phyloP scores from a whole-genome alignment of 1,140 invertebrate species.

The Meloidogyne floridensis region DNA sequence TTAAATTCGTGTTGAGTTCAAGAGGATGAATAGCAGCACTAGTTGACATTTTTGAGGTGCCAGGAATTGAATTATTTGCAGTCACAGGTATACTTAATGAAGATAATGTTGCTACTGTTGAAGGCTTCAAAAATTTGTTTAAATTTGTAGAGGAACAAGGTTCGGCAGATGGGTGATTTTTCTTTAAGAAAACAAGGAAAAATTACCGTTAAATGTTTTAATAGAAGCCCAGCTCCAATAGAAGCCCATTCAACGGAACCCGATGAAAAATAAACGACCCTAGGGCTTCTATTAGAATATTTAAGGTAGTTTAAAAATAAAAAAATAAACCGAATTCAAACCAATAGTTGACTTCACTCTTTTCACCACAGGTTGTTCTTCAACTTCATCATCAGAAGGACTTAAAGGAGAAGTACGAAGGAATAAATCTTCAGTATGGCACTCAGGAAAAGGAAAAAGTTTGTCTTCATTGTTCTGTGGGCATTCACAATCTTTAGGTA shows the following conservation, averaged over 20 bases:
- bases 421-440: background rate
- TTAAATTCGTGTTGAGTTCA: background rate
- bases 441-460: constrained; percentile 25
- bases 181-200: background rate
- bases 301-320: background rate
- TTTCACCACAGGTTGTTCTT: background rate
- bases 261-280: too few relatives aligned
- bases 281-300: too few relatives aligned
- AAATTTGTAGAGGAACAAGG: background rate
- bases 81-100: background rate
- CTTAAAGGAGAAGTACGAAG: background rate
- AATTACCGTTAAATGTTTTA: background rate
- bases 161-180: background rate
- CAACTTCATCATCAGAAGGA: constrained; percentile 10
- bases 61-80: too few relatives aligned
- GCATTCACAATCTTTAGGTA: constrained; percentile 35
- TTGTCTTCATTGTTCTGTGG: constrained; percentile 35
- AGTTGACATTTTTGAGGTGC: background rate
- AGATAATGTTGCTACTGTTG: background rate
- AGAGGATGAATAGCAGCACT: background rate
- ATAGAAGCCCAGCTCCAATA: too few relatives aligned
- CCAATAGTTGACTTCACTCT: background rate
- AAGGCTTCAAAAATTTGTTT: background rate
- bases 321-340: background rate
- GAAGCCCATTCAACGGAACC: too few relatives aligned